A percentile compares a stretch with the other conserved stretches of the same genome.
These are phyloP conservation scores for Otolemur crassicaudatus DNA, from an alignment of 2,797 vertebrate genomes.

Conservation along the genomic window DNA sequence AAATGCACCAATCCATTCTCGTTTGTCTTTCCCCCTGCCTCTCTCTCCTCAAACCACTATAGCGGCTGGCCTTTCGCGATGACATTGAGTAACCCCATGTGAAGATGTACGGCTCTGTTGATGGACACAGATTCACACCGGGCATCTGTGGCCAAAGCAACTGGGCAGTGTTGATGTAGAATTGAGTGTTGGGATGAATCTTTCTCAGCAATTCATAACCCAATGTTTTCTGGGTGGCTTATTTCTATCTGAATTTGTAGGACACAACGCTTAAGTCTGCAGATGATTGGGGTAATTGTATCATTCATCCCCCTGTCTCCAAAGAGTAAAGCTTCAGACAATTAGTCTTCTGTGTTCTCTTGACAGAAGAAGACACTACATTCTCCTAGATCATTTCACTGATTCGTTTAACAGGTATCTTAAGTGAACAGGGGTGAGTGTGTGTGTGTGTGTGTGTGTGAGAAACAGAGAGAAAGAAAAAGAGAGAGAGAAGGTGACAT, in stretches of 20 bases:
- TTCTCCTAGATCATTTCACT: background rate
- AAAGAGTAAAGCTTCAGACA: background rate
- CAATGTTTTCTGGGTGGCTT: constrained; percentile 40
- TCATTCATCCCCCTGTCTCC: background rate
- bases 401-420: constrained; percentile 20
- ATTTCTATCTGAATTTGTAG: constrained; percentile 32
- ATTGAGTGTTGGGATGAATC: background rate
- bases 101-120: constrained; percentile 5
- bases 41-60: constrained; percentile 31
- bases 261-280: background rate
- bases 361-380: background rate
- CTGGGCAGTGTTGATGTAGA: background rate
- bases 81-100: constrained; percentile 49
- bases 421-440: background rate
- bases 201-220: constrained; percentile 50
- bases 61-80: constrained; percentile 39
- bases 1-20: constrained; percentile 21
- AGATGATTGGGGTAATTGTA: background rate
- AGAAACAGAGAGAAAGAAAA: too few relatives aligned
- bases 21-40: constrained; percentile 48
- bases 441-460: too few relatives aligned
- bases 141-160: constrained; percentile 66
- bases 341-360: background rate
- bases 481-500: background rate
- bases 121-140: constrained; percentile 45